Base-by-base conservation (phyloP, 2,888 invertebrate genomes). In the Noctua janthe region DNA sequence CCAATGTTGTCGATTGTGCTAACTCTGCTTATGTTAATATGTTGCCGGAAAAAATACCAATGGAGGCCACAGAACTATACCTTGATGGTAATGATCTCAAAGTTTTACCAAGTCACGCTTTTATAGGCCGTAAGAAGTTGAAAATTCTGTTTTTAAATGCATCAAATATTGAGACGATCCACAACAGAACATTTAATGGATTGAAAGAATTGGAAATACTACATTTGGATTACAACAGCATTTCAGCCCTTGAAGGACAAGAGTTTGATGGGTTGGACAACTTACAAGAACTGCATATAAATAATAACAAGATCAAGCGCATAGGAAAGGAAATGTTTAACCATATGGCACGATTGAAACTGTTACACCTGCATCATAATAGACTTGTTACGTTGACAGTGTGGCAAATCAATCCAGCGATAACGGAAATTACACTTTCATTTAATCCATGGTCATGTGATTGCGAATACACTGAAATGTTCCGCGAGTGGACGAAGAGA, bases 41-140 rank as follows among this genome's bases (percentile, higher is more conserved):
- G 91, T 97, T 99, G 88, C 98, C 98, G 39, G 98, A 98, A 88
- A 98, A 98, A 95, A 98, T 99, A 93, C 99, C 99, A 17, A 99
- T 99, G 98, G 98, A 99, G 93, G 98, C 99, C 82, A 99, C 99
- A n/a, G 98, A 98, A 93, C 97, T 99, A 87, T 98, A 98, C 93
- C 97, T 99, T 84, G 99, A 99, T 94, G 99, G 99, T 85, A 98
- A 99, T 95, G 98, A 98, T 93, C 97, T 99, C 90, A 97, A 98
- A 91, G 97, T 97, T 80, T 97, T 99, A 78, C 97, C 98, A 88
- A 98, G 98, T 94, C 98, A 99, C 95, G 98, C 98, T 67, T 99
- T 99, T 95, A 98, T 99, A 89, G 99, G 98, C 8, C 97, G 98
- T 88, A 98, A 98, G 95, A 98, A 98, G 90, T 96, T 99, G 82